A percentile compares a stretch with the other conserved stretches of the same genome.
phyloP scores from a whole-genome alignment of 2,888 invertebrate species.

The Trichopoda pennipes region DNA sequence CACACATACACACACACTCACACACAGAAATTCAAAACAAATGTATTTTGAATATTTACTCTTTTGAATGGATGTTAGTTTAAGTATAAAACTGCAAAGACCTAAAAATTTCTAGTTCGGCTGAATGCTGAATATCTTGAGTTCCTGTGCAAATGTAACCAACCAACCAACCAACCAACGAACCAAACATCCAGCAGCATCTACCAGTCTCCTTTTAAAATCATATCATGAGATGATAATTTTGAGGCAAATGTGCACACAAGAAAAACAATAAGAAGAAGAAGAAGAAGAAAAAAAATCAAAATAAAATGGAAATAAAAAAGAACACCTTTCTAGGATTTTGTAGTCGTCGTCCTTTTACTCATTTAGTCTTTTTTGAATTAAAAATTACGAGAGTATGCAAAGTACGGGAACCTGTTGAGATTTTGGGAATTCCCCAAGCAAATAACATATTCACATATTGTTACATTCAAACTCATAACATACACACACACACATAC shows the following conservation, averaged over 20 bases:
- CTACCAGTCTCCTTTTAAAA: neutral
- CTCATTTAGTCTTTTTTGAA: conserved; percentile 63
- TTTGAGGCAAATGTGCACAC: conserved; percentile 39
- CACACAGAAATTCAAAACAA: neutral
- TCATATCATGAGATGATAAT: conserved; percentile 17
- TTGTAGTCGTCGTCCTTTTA: conserved; percentile 53
- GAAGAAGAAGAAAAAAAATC: neutral
- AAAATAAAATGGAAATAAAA: conserved; percentile 8
- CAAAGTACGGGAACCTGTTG: conserved; percentile 81
- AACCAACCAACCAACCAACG: too few relatives aligned
- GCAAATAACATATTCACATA: conserved; percentile 79
- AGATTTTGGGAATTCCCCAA: conserved; percentile 80
- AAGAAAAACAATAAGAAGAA: conserved; percentile 6
- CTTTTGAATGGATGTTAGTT: conserved; percentile 9
- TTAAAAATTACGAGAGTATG: conserved; percentile 70
- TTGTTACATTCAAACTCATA: conserved; percentile 66
- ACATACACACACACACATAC: conserved; percentile 3
- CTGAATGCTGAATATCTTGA: conserved; percentile 38
- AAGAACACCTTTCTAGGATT: conserved; percentile 31
- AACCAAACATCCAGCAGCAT: too few relatives aligned
- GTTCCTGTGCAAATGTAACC: conserved; percentile 3
- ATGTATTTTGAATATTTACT: conserved; percentile 27
- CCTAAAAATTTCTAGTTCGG: conserved; percentile 25
- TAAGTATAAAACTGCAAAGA: conserved; percentile 13
- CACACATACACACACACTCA: neutral